These are phyloP conservation scores for Hydroisotoma schaefferi DNA, from an alignment of 2,888 invertebrate species.

Conservation along the genomic window DNA sequence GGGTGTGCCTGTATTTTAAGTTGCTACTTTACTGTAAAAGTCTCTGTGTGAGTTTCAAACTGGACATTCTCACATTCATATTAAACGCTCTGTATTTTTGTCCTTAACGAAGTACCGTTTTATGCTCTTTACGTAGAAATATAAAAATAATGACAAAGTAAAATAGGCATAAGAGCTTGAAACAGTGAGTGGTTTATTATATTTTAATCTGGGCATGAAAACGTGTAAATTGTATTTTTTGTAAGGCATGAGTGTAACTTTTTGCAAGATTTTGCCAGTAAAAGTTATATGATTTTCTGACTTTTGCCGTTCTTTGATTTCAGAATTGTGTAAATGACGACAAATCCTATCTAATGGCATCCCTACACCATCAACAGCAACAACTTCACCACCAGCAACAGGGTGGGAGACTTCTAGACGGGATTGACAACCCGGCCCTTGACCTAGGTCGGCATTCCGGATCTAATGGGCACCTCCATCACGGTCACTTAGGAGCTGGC, in stretches of 20 bases:
- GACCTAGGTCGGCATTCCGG: constrained; percentile 24
- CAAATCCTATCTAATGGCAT: constrained; percentile 41
- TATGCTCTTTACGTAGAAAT: too few relatives aligned
- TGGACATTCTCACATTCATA: too few relatives aligned
- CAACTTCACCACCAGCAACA: constrained; percentile 11
- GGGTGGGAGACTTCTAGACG: constrained; percentile 31
- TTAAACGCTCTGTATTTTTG: too few relatives aligned
- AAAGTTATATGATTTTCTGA: too few relatives aligned
- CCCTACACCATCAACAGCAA: constrained; percentile 37
- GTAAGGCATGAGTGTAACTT: too few relatives aligned
- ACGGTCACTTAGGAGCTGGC: constrained; percentile 7
- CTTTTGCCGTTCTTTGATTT: background rate
- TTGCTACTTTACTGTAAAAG: too few relatives aligned
- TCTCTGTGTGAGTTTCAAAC: too few relatives aligned
- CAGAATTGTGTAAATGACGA: constrained; percentile 46
- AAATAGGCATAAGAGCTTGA: too few relatives aligned
- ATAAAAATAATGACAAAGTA: too few relatives aligned
- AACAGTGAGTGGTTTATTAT: background rate
- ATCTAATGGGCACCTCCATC: constrained; percentile 22
- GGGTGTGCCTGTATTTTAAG: too few relatives aligned
- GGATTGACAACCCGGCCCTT: constrained; percentile 42
- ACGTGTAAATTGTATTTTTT: background rate
- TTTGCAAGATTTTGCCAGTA: too few relatives aligned
- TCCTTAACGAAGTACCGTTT: too few relatives aligned
- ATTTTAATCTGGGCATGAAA: background rate